phyloP scores from a whole-genome alignment of 2,113 vertebrate species.

The Notarius lentiginosus region DNA sequence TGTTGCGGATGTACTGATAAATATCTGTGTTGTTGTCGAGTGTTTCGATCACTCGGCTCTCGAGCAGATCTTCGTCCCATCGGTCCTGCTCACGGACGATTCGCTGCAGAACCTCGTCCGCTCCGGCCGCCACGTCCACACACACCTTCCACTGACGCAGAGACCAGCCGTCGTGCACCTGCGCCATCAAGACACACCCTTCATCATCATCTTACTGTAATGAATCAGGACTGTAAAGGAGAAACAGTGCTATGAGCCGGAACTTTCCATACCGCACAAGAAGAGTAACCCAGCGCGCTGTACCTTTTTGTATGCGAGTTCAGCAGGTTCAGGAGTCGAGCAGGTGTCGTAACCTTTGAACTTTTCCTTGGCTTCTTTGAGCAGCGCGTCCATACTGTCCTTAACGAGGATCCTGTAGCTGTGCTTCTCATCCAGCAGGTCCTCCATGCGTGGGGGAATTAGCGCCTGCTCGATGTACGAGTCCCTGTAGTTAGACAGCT shows the following conservation, averaged over 20 bases:
- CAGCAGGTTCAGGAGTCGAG: constrained; percentile 83
- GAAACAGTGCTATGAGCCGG: not conserved
- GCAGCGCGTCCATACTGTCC: constrained; percentile 83
- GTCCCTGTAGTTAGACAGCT: constrained; percentile 85
- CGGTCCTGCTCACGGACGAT: constrained; percentile 88
- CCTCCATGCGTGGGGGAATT: constrained; percentile 79
- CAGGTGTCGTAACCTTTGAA: constrained; percentile 91
- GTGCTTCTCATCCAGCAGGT: constrained; percentile 75
- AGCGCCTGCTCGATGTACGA: constrained; percentile 88
- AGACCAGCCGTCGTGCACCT: constrained; percentile 91
- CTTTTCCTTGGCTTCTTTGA: constrained; percentile 94
- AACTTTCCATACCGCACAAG: too few relatives aligned
- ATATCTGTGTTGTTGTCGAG: constrained; percentile 87
- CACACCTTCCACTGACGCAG: constrained; percentile 90
- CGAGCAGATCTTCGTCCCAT: constrained; percentile 94
- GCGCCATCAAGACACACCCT: not conserved
- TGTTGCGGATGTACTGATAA: constrained; percentile 89
- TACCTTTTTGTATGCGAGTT: constrained; percentile 93
- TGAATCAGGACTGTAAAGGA: not conserved
- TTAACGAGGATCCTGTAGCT: constrained; percentile 77
- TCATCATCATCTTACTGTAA: not conserved
- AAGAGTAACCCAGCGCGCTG: too few relatives aligned
- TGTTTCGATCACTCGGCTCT: constrained; percentile 86
- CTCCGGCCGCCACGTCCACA: constrained; percentile 82
- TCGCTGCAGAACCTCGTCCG: constrained; percentile 85